Conservation (phyloP, 2,797 vertebrate species). For the Pelochelys cantorii region DNA sequence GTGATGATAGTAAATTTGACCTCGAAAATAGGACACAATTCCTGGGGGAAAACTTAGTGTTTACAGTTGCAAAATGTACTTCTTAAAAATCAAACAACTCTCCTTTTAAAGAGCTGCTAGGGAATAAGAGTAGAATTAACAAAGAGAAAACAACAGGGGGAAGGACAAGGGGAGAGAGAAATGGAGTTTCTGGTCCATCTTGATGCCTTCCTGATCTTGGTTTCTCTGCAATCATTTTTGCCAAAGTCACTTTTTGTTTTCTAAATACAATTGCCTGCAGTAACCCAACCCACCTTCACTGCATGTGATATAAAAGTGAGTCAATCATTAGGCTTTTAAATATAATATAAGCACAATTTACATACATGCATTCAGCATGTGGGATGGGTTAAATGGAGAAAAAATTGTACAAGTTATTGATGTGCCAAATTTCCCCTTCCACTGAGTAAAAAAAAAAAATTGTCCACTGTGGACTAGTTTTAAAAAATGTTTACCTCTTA, state of each 20-base stretch:
- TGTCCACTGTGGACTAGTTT: not conserved
- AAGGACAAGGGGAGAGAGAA: not conserved
- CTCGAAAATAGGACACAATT: fast-evolving
- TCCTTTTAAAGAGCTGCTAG: not conserved
- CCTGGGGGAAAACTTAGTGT: not conserved
- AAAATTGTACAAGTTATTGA: fast-evolving
- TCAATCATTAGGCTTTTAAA: conserved; percentile 53
- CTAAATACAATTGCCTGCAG: fast-evolving
- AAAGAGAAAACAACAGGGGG: fast-evolving
- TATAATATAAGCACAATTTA: conserved; percentile 19
- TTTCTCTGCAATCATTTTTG: not conserved
- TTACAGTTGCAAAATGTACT: not conserved
- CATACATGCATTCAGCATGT: not conserved
- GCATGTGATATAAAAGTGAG: conserved; percentile 34
- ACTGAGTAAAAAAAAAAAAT: conserved; percentile 6
- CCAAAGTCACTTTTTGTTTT: not conserved
- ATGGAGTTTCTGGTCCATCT: fast-evolving
- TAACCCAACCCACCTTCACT: conserved; percentile 21
- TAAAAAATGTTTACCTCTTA: not conserved
- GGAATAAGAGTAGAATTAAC: not conserved
- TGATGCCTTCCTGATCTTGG: fast-evolving
- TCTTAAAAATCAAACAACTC: not conserved
- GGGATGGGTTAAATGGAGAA: not conserved
- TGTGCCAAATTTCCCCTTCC: conserved; percentile 10
- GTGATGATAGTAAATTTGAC: not conserved